phyloP scores from a whole-genome alignment of 2,797 vertebrate species.

The Cetoscarus ocellatus region DNA sequence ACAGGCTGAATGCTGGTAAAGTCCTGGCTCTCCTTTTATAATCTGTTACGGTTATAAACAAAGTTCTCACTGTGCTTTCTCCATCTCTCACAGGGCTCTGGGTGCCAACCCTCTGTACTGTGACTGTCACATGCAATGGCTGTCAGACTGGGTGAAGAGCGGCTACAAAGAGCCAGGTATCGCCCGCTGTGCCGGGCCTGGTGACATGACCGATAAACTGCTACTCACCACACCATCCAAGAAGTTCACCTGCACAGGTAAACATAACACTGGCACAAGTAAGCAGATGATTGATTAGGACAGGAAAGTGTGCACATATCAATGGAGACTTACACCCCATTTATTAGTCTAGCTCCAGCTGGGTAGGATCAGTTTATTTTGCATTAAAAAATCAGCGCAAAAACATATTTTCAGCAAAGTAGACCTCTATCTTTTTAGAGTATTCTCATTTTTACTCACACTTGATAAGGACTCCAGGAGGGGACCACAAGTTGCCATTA shows the following conservation, averaged over 20 bases:
- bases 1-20: background rate
- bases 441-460: background rate
- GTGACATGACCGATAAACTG: slow-evolving; percentile 97
- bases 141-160: slow-evolving; percentile 98
- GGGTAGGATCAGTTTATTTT: background rate
- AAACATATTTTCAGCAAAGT: background rate
- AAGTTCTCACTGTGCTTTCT: background rate
- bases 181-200: slow-evolving; percentile 94
- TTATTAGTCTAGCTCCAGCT: too few relatives aligned
- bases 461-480: slow-evolving; percentile 47
- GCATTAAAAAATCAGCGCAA: background rate
- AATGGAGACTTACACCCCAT: background rate
- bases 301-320: background rate
- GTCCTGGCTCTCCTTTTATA: too few relatives aligned
- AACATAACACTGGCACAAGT: background rate
- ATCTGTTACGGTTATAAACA: too few relatives aligned
- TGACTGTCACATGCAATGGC: slow-evolving; percentile 98
- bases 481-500: slow-evolving; percentile 51
- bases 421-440: background rate
- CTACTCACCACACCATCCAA: slow-evolving; percentile 98
- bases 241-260: slow-evolving; percentile 98
- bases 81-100: slow-evolving; percentile 86
- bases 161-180: slow-evolving; percentile 99
- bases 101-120: slow-evolving; percentile 98
- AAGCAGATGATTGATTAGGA: background rate